A percentile compares a stretch with the other conserved stretches of the same genome.
Conservation (phyloP, 2,888 invertebrate species). For the Scaptomyza cyrtandrae region DNA sequence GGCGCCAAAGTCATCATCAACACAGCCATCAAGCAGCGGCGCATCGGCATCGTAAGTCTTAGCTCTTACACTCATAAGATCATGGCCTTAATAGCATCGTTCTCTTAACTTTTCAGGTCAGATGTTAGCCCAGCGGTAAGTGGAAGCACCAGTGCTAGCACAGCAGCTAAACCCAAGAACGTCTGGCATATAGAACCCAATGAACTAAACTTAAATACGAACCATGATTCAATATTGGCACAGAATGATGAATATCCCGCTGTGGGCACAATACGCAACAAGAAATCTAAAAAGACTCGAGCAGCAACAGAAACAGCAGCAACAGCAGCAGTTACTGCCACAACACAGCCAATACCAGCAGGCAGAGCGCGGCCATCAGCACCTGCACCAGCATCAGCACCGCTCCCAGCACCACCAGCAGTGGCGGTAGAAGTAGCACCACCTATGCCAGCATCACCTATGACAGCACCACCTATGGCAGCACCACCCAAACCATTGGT, state of each 20-base stretch:
- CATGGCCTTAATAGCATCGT: not conserved
- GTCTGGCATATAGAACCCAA: too few relatives aligned
- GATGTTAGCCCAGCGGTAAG: slow-evolving; percentile 27
- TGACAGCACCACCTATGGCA: not conserved
- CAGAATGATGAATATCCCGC: slow-evolving; percentile 42
- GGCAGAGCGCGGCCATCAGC: not conserved
- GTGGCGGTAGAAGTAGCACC: not conserved
- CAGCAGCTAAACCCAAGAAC: not conserved
- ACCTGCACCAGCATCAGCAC: not conserved
- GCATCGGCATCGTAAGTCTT: slow-evolving; percentile 2
- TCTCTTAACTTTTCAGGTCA: slow-evolving; percentile 11
- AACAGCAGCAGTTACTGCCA: not conserved
- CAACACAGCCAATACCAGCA: not conserved
- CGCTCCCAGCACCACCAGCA: not conserved
- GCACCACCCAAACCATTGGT: not conserved
- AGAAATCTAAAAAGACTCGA: slow-evolving; percentile 22
- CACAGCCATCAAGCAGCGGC: not conserved
- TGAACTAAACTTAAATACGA: not conserved
- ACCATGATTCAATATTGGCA: not conserved
- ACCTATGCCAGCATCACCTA: not conserved
- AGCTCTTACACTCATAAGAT: too few relatives aligned
- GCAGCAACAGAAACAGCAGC: not conserved
- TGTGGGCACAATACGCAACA: slow-evolving; percentile 31
- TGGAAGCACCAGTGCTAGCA: not conserved
- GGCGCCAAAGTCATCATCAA: not conserved